Base-by-base conservation (phyloP, 2,113 vertebrate genomes). In the Mastomys coucha region DNA sequence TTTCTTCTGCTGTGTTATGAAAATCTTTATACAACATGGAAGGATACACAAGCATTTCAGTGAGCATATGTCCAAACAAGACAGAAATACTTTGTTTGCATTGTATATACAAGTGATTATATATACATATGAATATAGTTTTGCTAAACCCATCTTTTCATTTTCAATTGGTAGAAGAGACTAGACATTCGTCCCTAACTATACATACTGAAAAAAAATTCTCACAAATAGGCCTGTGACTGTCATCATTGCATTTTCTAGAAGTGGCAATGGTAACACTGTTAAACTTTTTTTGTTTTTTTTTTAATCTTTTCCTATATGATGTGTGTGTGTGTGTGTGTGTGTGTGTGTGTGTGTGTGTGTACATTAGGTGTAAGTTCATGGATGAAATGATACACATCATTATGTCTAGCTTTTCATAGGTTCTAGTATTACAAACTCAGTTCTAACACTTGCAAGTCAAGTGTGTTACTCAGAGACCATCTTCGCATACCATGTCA, bases 1-100 rank as follows among this genome's bases (percentile, higher is more conserved):
- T 89, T 89, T 88, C 63, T 81, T 94, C 58, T 87, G 33, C n/a
- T 91, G 22, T 58, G 36, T 26, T 90, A 78, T 73, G 88, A 85
- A 95, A 88, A 75, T 39, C 22, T 63, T 76, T 82, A 56, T 39
- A 7, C 10, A 81, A 26, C 36, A 26, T 91, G 10, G 36, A 51
- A 85, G 95, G 49, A 49, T 36, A 81, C 1, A 42, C 10, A 73
- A 91, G 69, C 1, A 82, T 77, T 80, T 86, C 24, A 89, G 63
- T 22, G 60, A 81, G 20, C 17, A 5, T 36, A 26, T 69, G 28
- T 6, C 17, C 31, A 45, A 60, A 28, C 7, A 11, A 49, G 42
- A n/a, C 13, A 17, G 5, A 92, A 67, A 86, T 17, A 86, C 9
- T 60, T 9, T n/a, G 8, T 31, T 17, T 53, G 88, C 10, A 51